A percentile compares a stretch with the other conserved stretches of the same genome.
These are phyloP conservation scores for Seira ritae DNA, from an alignment of 2,888 invertebrate genomes.

Conservation along the genomic window DNA sequence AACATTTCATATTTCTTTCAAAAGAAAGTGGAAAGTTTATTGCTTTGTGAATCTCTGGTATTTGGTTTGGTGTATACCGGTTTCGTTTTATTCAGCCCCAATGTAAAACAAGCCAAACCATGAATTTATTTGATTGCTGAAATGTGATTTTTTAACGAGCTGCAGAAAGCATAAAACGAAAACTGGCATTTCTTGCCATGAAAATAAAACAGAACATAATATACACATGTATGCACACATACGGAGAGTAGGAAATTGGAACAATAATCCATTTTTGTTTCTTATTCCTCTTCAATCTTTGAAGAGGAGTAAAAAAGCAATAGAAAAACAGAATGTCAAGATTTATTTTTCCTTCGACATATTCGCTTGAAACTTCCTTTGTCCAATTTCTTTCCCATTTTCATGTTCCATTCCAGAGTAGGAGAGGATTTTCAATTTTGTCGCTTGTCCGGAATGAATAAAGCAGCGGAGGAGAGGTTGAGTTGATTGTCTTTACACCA, in stretches of 20 bases:
- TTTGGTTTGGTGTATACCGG: no score
- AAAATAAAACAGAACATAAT: no score
- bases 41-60: background rate
- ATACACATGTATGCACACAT: no score
- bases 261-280: background rate
- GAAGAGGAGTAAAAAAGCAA: background rate
- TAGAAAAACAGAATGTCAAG: background rate
- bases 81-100: no score
- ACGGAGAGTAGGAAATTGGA: background rate
- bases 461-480: background rate
- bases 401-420: background rate
- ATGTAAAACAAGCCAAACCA: background rate
- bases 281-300: background rate
- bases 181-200: background rate
- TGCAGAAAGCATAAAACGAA: background rate
- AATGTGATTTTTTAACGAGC: constrained; percentile 6
- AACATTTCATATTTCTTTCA: background rate
- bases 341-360: background rate
- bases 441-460: background rate
- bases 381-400: background rate
- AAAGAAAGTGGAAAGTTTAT: no score
- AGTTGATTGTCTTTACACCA: constrained; percentile 8
- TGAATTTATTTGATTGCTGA: background rate
- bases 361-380: background rate
- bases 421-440: background rate